Evolutionary conservation across 2,888 invertebrate genomes (phyloP).

Genomic region (Heliconius hortense): DNA sequence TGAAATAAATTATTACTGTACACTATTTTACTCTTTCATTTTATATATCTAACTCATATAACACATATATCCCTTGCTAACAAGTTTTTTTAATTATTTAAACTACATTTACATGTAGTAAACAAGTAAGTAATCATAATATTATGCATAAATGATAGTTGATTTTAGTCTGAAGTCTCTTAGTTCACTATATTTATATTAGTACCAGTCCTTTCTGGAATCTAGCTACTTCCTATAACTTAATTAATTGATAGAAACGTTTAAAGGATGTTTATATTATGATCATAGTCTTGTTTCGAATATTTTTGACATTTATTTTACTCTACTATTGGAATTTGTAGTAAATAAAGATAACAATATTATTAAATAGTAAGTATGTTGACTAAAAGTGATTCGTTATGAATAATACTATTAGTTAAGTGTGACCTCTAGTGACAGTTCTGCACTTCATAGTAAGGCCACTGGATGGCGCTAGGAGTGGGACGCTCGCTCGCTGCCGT

Average conservation of each 20-base stretch:
- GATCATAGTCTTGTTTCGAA: background rate
- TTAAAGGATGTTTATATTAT: background rate
- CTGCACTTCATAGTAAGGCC: background rate
- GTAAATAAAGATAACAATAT: background rate
- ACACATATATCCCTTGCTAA: too few species aligned
- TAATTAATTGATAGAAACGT: background rate
- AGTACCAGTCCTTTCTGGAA: background rate
- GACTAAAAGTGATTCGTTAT: background rate
- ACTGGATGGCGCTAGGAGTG: conserved; percentile 48
- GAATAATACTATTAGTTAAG: background rate
- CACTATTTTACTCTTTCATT: conserved; percentile 12
- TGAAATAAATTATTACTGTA: conserved; percentile 32
- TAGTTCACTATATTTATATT: background rate
- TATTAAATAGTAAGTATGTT: background rate
- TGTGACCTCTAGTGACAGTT: conserved; percentile 31
- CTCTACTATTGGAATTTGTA: background rate
- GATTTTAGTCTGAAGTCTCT: too few species aligned
- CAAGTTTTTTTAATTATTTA: background rate
- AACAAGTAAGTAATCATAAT: background rate
- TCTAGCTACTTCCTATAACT: background rate
- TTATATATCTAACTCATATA: background rate
- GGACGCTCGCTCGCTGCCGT: conserved; percentile 59
- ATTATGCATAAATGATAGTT: background rate
- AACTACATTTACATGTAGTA: background rate
- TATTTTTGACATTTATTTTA: background rate